A percentile compares a stretch with the other conserved stretches of the same genome.
phyloP scores from a whole-genome alignment of 2,797 vertebrate species.

The Otus scops region DNA sequence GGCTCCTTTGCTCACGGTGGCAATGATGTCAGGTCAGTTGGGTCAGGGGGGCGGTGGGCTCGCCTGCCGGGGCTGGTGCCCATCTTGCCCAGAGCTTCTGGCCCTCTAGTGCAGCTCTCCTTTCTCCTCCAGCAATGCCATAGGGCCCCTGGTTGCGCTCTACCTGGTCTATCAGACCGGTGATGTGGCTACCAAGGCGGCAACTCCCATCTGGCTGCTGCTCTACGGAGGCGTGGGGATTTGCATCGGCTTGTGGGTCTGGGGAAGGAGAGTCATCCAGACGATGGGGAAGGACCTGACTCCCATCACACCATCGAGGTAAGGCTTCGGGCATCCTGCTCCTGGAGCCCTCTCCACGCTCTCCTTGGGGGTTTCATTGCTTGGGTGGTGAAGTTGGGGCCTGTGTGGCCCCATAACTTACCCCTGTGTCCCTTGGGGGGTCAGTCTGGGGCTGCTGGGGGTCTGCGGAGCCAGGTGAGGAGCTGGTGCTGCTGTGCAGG shows the following conservation, averaged over 20 bases:
- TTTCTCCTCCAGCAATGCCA: slow-evolving; percentile 86
- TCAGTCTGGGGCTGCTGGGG: background rate
- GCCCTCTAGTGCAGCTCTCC: background rate
- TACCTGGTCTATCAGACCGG: slow-evolving; percentile 86
- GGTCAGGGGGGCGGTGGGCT: background rate
- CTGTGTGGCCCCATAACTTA: accelerated
- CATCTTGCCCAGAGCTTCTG: background rate
- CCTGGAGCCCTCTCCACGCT: background rate
- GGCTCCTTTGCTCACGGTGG: slow-evolving; percentile 84
- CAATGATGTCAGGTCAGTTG: slow-evolving; percentile 91
- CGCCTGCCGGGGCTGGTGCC: background rate
- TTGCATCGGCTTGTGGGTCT: slow-evolving; percentile 92
- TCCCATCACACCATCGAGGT: slow-evolving; percentile 97
- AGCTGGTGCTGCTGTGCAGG: background rate
- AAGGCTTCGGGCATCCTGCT: background rate
- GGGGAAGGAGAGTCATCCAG: slow-evolving; percentile 95
- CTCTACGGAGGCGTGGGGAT: slow-evolving; percentile 92
- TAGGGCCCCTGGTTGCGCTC: slow-evolving; percentile 92
- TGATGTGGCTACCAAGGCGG: slow-evolving; percentile 77
- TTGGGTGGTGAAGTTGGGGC: background rate
- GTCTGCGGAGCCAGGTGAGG: background rate
- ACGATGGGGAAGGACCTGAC: slow-evolving; percentile 97
- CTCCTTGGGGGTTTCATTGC: background rate
- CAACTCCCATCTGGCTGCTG: slow-evolving; percentile 94
- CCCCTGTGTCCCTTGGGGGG: too few relatives aligned